Evolutionary conservation across 2,113 vertebrate genomes (phyloP).

Genomic region (Thamnaconus septentrionalis): DNA sequence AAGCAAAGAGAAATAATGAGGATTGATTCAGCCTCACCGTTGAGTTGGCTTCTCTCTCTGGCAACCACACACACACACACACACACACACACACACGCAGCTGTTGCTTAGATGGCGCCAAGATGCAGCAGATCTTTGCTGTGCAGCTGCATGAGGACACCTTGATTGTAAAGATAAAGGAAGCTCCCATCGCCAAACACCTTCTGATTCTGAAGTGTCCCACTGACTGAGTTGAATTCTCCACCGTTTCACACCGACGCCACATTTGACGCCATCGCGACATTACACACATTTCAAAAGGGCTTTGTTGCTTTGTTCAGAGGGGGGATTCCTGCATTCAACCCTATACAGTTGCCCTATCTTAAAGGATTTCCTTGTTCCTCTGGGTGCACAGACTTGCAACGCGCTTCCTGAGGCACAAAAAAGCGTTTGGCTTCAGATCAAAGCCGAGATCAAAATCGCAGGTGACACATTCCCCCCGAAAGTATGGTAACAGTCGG

Average conservation of each 20-base stretch:
- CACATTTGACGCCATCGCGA: neutral
- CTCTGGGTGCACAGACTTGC: conserved; percentile 39
- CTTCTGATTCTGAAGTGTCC: conserved; percentile 1
- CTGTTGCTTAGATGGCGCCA: conserved; percentile 53
- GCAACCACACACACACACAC: conserved; percentile 8
- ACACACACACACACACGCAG: conserved; percentile 28
- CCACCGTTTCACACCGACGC: neutral
- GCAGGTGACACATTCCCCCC: conserved; percentile 63
- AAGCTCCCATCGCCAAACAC: neutral
- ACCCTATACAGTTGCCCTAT: conserved; percentile 39
- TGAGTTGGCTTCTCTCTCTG: conserved; percentile 1
- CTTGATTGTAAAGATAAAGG: too few species aligned
- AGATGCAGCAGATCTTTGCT: conserved; percentile 43
- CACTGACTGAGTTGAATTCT: neutral
- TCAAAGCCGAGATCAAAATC: conserved; percentile 62
- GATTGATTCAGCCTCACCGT: neutral
- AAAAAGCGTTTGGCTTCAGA: conserved; percentile 33
- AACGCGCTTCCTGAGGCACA: conserved; percentile 44
- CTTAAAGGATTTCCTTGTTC: conserved; percentile 70
- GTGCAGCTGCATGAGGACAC: conserved; percentile 44
- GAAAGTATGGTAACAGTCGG: conserved; percentile 42
- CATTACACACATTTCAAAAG: conserved; percentile 9
- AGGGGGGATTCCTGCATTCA: conserved; percentile 42
- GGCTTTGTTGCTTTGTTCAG: conserved; percentile 23
- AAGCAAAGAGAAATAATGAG: neutral